Conservation (phyloP, 2,113 vertebrate genomes). For the human region GRCh38 chr2:172056501-172057000, state of each 20-base stretch:
- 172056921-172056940: conserved; percentile 43
- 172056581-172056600: not conserved
- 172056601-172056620: not conserved
- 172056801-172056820: not conserved
- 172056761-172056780: not conserved
- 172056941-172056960: not conserved
- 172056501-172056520: not conserved
- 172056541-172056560: not conserved
- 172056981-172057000: conserved; percentile 19
- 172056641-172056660: not conserved
- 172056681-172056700: not conserved
- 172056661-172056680: not conserved
- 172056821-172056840: not conserved
- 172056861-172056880: not conserved
- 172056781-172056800: not conserved
- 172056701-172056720: not conserved
- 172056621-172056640: not conserved
- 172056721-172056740: not conserved
- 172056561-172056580: not conserved
- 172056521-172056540: not conserved
- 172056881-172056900: conserved; percentile 12
- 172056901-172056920: conserved; percentile 24
- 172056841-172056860: not conserved
- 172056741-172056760: not conserved
- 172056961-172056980: not conserved